Percentiles rank a stretch among this genome's conserved stretches.
These are phyloP conservation scores for Tetragonisca angustula DNA, from an alignment of 2,888 invertebrate species.

Conservation along the genomic window DNA sequence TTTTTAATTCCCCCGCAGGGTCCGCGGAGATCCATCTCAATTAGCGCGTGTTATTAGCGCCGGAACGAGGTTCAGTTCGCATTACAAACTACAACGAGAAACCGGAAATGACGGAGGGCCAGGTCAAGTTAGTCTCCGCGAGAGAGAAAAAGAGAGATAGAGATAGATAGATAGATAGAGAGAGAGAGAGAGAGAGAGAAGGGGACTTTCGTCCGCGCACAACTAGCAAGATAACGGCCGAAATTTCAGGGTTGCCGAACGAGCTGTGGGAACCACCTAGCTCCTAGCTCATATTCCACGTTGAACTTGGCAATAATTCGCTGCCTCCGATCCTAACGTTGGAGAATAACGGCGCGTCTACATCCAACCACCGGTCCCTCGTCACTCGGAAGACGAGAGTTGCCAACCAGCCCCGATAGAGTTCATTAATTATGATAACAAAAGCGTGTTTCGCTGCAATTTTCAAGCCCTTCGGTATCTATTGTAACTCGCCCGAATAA, in stretches of 20 bases:
- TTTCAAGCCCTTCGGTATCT: conserved; percentile 50
- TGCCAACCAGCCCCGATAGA: conserved; percentile 50
- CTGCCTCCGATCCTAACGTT: too few species aligned
- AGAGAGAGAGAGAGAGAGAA: not conserved
- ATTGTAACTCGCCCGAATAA: conserved; percentile 55
- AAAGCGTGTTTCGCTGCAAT: conserved; percentile 57
- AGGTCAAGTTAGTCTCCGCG: conserved; percentile 67
- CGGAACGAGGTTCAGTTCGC: conserved; percentile 62
- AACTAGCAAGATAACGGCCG: conserved; percentile 59
- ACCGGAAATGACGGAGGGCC: conserved; percentile 67
- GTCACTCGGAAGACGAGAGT: conserved; percentile 62
- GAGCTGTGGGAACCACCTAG: conserved; percentile 22
- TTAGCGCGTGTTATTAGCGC: conserved; percentile 71
- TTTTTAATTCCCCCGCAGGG: conserved; percentile 22
- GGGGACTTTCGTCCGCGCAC: not conserved
- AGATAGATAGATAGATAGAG: too few species aligned
- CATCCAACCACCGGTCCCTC: conserved; percentile 39
- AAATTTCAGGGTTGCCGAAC: conserved; percentile 64
- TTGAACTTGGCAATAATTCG: conserved; percentile 59
- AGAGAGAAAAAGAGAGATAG: not conserved
- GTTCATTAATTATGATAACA: conserved; percentile 70
- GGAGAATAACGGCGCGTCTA: not conserved
- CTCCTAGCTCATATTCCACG: conserved; percentile 38
- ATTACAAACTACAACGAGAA: conserved; percentile 59
- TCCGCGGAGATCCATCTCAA: conserved; percentile 71